phyloP scores from a whole-genome alignment of 1,140 invertebrate genomes.

The Hermetia illucens region DNA sequence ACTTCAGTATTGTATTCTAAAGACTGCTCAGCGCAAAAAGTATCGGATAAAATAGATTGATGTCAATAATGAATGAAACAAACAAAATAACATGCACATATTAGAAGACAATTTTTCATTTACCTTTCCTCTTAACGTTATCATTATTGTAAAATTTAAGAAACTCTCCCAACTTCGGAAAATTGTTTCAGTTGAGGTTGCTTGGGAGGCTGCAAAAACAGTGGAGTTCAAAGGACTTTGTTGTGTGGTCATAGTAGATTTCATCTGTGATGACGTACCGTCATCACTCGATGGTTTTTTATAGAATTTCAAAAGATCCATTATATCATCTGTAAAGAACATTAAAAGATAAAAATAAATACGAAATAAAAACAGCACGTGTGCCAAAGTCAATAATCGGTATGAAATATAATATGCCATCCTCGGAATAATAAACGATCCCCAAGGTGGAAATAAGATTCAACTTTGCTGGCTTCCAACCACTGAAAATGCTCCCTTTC shows the following conservation, averaged over 20 bases:
- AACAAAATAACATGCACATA: background rate
- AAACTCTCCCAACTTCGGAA: conserved; percentile 22
- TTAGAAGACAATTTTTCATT: conserved; percentile 4
- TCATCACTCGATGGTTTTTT: conserved; percentile 14
- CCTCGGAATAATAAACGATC: no score
- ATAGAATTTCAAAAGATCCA: conserved; percentile 26
- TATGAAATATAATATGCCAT: background rate
- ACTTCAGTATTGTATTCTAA: no score
- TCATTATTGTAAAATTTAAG: conserved; percentile 26
- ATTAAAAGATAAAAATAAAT: background rate
- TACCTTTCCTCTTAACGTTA: conserved; percentile 23
- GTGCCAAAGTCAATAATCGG: no score
- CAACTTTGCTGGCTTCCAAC: no score
- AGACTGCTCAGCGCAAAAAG: no score
- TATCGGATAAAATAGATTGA: no score
- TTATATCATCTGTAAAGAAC: conserved; percentile 21
- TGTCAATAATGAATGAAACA: no score
- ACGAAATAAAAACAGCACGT: background rate
- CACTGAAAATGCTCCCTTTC: no score
- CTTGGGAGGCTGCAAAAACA: conserved; percentile 9
- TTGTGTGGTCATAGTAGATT: background rate
- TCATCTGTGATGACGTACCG: background rate
- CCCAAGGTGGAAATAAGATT: no score
- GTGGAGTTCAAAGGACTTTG: background rate
- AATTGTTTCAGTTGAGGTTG: conserved; percentile 14